Percentiles rank a stretch among this genome's conserved stretches.
These are phyloP conservation scores for Cryptosula pallasiana DNA, from an alignment of 2,888 invertebrate species.

Conservation along the genomic window DNA sequence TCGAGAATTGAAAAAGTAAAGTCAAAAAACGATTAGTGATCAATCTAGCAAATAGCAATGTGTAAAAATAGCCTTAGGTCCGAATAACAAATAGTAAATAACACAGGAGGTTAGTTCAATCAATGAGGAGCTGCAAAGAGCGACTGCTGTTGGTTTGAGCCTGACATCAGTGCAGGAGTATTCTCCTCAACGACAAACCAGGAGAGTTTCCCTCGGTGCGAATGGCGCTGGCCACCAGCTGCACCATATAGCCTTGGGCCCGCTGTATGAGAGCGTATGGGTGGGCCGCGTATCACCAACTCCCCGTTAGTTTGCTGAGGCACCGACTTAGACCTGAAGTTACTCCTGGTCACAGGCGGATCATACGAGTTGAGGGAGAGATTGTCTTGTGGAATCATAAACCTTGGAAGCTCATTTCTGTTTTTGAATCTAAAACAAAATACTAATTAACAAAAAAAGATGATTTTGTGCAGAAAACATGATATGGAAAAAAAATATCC, in stretches of 20 bases:
- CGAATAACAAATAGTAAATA: too few relatives aligned
- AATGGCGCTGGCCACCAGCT: too few relatives aligned
- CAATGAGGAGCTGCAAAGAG: background rate
- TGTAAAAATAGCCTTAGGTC: too few relatives aligned
- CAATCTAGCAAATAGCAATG: too few relatives aligned
- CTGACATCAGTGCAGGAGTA: background rate
- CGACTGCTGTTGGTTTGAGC: background rate
- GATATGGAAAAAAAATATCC: too few relatives aligned
- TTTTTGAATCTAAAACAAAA: background rate
- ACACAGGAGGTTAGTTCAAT: too few relatives aligned
- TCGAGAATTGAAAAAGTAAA: too few relatives aligned
- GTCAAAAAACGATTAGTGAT: too few relatives aligned
- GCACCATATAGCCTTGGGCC: background rate
- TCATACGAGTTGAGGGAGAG: background rate
- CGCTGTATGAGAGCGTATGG: background rate
- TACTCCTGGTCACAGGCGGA: background rate
- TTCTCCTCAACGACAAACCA: background rate
- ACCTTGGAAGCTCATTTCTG: background rate
- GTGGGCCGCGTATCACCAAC: background rate
- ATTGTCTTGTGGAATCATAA: background rate
- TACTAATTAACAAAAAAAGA: too few relatives aligned
- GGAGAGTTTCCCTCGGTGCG: background rate
- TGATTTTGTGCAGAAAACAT: too few relatives aligned
- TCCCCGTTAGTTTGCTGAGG: background rate
- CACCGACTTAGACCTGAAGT: background rate